phyloP scores from a whole-genome alignment of 2,888 invertebrate species.

The Stegana nigrithorax region DNA sequence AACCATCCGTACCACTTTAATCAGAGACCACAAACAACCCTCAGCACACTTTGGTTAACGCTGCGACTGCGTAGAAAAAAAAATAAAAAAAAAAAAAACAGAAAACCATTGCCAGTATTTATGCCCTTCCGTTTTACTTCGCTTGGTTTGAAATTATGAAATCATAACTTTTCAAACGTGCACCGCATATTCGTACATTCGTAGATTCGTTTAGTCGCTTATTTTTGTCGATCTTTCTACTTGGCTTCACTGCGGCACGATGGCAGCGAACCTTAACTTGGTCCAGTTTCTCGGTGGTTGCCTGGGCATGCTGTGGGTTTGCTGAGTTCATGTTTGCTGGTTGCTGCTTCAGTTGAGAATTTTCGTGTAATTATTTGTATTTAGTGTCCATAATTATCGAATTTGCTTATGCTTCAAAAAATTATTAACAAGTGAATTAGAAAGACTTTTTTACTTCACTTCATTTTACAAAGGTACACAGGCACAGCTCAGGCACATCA shows the following conservation, averaged over 20 bases:
- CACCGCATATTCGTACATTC: too few species aligned
- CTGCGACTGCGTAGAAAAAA: too few species aligned
- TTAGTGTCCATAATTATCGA: slow-evolving; percentile 8
- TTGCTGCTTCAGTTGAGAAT: neutral
- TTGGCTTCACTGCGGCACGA: slow-evolving; percentile 12
- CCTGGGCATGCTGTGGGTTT: neutral
- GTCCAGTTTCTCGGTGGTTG: too few species aligned
- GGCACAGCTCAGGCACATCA: neutral
- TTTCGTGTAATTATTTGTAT: neutral
- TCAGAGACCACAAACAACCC: slow-evolving; percentile 53
- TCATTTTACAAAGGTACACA: too few species aligned
- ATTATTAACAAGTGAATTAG: slow-evolving; percentile 59
- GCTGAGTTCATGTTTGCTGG: neutral
- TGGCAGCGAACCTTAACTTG: too few species aligned
- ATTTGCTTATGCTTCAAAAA: slow-evolving; percentile 22
- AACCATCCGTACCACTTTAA: slow-evolving; percentile 37
- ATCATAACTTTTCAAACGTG: slow-evolving; percentile 2
- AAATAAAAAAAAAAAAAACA: too few species aligned
- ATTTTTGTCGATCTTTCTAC: slow-evolving; percentile 17
- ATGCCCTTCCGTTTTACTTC: slow-evolving; percentile 9
- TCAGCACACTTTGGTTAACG: too few species aligned
- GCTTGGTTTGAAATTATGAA: slow-evolving; percentile 5
- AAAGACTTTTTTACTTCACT: slow-evolving; percentile 41
- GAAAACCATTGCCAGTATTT: too few species aligned
- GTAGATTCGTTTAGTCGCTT: too few species aligned